Base-by-base conservation (phyloP, 2,113 vertebrate species). In the Mola mola region DNA sequence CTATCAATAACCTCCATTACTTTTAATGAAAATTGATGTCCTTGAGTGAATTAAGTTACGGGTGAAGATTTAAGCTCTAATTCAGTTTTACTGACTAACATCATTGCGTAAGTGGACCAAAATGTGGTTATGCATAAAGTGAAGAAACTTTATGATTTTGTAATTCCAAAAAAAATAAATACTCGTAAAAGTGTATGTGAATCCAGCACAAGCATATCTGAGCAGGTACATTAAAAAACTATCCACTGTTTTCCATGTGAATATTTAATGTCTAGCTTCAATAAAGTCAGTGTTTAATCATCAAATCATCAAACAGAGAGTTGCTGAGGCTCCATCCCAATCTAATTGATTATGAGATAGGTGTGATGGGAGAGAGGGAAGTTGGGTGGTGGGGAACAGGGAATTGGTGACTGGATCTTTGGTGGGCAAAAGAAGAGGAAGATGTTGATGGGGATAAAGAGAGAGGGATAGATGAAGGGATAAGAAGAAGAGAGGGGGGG, bases 391-490 rank as follows among this genome's bases (percentile, higher is more conserved):
- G 51, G 73, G 80, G 78, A 78, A 62, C 20, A 26, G 88, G 80
- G 83, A 67, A 41, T 56, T 74, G 81, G 81, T 72, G 70, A 75
- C 55, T 66, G 36, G 83, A 68, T 47, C 63, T 44, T 77, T n/a
- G 2, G 70, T 63, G 53, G 53, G 48, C 58, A 47, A 62, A 33
- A 61, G 75, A 69, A 75, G 74, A 85, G 62, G 70, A 79, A 74
- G 81, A 79, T 70, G 68, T 75, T 76, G 78, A 86, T 77, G 73
- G 76, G 84, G 64, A 62, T 77, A 65, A 46, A 48, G 71, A 50
- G 25, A 60, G 61, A 85, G 72, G 38, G 75, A 73, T 59, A 11
- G 82, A 84, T 66, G 78, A 77, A 83, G 75, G 78, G 81, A 86
- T 66, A 66, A 2, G 34, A 46, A 53, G 63, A 58, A 58, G 83